Evolutionary conservation across 2,888 invertebrate species (phyloP).

Genomic region (Crocallis elinguaria): DNA sequence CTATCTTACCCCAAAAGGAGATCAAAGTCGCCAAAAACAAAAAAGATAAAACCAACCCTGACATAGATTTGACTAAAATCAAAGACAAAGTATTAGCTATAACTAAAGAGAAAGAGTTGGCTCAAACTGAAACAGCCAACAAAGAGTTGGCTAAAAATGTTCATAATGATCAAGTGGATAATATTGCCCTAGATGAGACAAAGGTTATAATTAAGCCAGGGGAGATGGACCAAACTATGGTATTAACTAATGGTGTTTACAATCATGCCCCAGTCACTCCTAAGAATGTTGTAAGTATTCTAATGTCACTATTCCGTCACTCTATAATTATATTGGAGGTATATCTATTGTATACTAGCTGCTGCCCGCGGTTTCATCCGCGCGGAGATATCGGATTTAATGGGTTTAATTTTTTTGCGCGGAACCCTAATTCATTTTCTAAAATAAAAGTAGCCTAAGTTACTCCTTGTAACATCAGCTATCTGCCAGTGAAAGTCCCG

Average conservation of each 20-base stretch:
- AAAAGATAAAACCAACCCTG: slow-evolving; percentile 13
- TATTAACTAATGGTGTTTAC: slow-evolving; percentile 60
- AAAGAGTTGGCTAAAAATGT: not conserved
- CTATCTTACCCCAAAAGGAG: slow-evolving; percentile 49
- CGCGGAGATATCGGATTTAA: no score
- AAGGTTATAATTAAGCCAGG: slow-evolving; percentile 38
- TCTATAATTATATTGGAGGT: no score
- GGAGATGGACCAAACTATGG: slow-evolving; percentile 64
- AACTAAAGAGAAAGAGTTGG: not conserved
- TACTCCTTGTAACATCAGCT: no score
- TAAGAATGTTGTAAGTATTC: slow-evolving; percentile 56
- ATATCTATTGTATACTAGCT: no score
- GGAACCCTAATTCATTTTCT: no score
- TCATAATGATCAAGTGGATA: slow-evolving; percentile 9
- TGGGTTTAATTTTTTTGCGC: no score
- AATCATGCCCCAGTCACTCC: slow-evolving; percentile 58
- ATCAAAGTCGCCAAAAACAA: slow-evolving; percentile 37
- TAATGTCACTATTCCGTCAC: not conserved
- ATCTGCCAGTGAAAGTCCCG: no score
- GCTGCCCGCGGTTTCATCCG: not conserved
- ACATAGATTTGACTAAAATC: slow-evolving; percentile 16
- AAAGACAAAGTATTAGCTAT: not conserved
- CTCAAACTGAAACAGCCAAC: not conserved
- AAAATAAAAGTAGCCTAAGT: no score
- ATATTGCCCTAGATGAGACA: slow-evolving; percentile 50